Base-by-base conservation (phyloP, 2,888 invertebrate species). In the Platycheirus albimanus region DNA sequence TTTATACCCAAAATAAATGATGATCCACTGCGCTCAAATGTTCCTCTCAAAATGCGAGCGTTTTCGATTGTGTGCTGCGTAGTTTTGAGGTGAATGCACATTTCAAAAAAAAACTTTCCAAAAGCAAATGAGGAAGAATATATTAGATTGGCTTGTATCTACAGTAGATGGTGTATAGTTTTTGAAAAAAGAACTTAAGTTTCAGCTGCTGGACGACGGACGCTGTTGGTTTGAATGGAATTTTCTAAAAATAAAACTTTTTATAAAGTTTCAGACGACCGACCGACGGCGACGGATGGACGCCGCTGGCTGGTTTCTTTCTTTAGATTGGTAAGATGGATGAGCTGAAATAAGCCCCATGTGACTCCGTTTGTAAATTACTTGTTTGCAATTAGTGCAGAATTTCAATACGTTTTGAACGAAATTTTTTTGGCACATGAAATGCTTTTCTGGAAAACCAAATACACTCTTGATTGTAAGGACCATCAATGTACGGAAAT, bases 161-260 rank as follows among this genome's bases (percentile, higher is more conserved):
- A 38, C n/a, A 38, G 38, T 56, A 13, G 20, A 20, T 24, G 15
- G 19, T 20, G 19, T 17, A 38, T 24, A 38, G 17, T 10, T 17
- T 3, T 30, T 15, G 51, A n/a, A n/a, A n/a, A n/a, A n/a, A n/a
- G n/a, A n/a, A n/a, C n/a, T n/a, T 24, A 24, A 4, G 3, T 24
- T 24, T 24, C 24, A 24, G 3, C 6, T 24, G 3, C 24, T 17
- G 17, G 17, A 11, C 11, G 15, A 15, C 41, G 41, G 54, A 19
- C 28, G 24, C 49, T 43, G 38, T 54, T 76, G 61, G 71, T 36
- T 20, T 75, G 19, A 69, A 72, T 66, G 75, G 75, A 71, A 75
- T 69, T 70, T 24, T 70, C 81, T 81, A 81, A 76, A 81, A 81
- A 81, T 81, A 81, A 66, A n/a, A 45, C 10, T 41, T n/a, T 49